A percentile compares a stretch with the other conserved stretches of the same genome.
phyloP scores from a whole-genome alignment of 2,888 invertebrate genomes.

The Stegana nigrithorax region DNA sequence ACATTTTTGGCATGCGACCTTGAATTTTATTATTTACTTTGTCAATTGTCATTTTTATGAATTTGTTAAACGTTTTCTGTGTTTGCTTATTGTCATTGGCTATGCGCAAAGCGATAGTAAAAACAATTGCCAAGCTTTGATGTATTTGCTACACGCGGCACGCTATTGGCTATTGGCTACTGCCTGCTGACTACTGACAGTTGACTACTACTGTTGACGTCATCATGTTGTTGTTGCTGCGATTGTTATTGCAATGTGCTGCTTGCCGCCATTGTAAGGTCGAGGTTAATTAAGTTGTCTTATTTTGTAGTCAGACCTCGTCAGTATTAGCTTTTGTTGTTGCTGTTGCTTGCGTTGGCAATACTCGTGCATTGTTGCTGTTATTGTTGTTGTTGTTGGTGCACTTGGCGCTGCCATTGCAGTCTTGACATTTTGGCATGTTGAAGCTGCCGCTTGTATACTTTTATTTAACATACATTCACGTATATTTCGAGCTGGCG shows the following conservation, averaged over 20 bases:
- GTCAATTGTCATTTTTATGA: neutral
- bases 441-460: neutral
- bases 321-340: slow-evolving; percentile 18
- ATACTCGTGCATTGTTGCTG: slow-evolving; percentile 2
- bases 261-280: slow-evolving; percentile 51
- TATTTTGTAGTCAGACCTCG: slow-evolving; percentile 47
- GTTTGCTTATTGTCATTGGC: neutral
- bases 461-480: neutral
- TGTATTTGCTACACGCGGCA: neutral
- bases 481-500: neutral
- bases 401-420: slow-evolving; percentile 4
- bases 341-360: slow-evolving; percentile 1
- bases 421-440: slow-evolving; percentile 18
- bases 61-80: slow-evolving; percentile 8
- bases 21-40: slow-evolving; percentile 4
- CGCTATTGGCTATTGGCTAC: slow-evolving; percentile 16
- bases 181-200: slow-evolving; percentile 14
- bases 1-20: slow-evolving; percentile 16
- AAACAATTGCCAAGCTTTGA: no score
- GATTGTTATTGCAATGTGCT: slow-evolving; percentile 30
- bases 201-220: no score
- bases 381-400: slow-evolving; percentile 8
- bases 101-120: no score
- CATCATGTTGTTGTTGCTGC: neutral
- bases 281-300: slow-evolving; percentile 67